These are phyloP conservation scores for Strigamia transsilvanica DNA, from an alignment of 2,888 invertebrate genomes.

Conservation along the genomic window DNA sequence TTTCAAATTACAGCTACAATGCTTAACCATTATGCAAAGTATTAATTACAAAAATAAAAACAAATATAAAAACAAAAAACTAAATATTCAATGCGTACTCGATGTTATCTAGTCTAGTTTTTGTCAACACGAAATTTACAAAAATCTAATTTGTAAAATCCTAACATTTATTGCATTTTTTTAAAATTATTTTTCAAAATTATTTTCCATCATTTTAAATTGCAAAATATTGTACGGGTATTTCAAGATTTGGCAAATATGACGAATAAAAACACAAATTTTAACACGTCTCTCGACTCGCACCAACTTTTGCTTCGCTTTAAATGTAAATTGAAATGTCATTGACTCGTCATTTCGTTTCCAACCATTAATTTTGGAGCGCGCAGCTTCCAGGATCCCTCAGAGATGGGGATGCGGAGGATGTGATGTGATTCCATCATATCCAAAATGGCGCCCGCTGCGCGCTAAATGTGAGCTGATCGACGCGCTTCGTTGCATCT, in stretches of 20 bases:
- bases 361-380: background rate
- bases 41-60: background rate
- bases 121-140: too few relatives aligned
- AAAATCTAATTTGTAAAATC: background rate
- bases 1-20: conserved; percentile 1
- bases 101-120: background rate
- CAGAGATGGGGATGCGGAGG: conserved; percentile 39
- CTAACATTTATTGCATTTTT: background rate
- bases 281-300: background rate
- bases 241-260: background rate
- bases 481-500: conserved; percentile 34
- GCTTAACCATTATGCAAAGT: conserved; percentile 12
- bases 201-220: conserved; percentile 9
- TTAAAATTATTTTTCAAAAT: too few relatives aligned
- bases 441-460: conserved; percentile 47
- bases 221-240: conserved; percentile 44
- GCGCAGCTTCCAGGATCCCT: conserved; percentile 6
- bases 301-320: background rate
- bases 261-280: conserved; percentile 17
- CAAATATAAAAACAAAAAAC: too few relatives aligned
- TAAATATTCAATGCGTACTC: background rate
- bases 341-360: conserved; percentile 18
- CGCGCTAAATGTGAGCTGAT: conserved; percentile 45
- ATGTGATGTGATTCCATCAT: conserved; percentile 37
- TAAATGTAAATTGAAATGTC: conserved; percentile 33